Evolutionary conservation across 1,140 invertebrate species (phyloP), one percentile per base, ranked within the genome.

Genomic region (Eulimnadia texana): DNA sequence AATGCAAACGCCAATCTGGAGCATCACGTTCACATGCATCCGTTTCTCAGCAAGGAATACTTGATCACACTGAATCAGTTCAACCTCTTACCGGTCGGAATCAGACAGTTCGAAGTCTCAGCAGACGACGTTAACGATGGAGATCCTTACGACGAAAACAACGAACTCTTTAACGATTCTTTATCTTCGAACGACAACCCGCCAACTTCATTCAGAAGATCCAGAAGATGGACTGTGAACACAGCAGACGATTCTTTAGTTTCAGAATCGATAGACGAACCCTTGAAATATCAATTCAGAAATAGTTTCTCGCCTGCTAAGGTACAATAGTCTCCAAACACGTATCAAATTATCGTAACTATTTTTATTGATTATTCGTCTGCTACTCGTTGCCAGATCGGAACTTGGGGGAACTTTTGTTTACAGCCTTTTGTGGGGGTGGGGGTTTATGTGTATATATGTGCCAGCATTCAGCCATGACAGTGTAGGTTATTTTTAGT

Each of bases 31-130:
- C 51, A 42, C 0, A 50, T 61, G 49, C 49, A 61, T 33, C 60
- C 60, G 11, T 61, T 61, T 20, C 60, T 61, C 22, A 53, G 50
- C 25, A 61, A 61, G 23, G 60, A 61, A 23, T 61, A 53, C 50
- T 28, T 61, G 22, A 61, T 22, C 19, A 29, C 53, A 9, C 20
- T 61, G 27, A 50, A 61, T 20, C 50, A 51, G 9, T 61, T 61
- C 53, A 51, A 51, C 11, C 51, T 61, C 25, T 47, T 61, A 20
- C 60, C 60, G 3, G 11, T 42, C 6, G 33, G 33, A 16, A 16
- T 42, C 33, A 6, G 33, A 6, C 33, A 42, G 16, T 42, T 42
- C 33, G 16, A 16, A 6, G 33, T 42, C 33, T 42, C 33, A 9
- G 6, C 16, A 6, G 16, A 42, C 25, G 55, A 57, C 11, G 24